Conservation (phyloP, 2,888 invertebrate genomes). For the Periphyllus acericola region DNA sequence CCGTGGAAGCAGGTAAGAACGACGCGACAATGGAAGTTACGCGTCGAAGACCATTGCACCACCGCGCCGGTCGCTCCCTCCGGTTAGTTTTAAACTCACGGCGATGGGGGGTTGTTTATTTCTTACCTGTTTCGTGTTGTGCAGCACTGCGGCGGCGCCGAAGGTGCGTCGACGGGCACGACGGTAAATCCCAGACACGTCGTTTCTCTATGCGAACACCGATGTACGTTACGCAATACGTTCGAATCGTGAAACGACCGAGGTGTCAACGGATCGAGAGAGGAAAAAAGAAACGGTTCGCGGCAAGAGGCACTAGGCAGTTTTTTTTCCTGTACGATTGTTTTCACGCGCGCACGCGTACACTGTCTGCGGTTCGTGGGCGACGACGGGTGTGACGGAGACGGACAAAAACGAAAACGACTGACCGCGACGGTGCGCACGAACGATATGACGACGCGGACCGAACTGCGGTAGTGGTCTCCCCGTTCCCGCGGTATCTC, state of each 20-base stretch:
- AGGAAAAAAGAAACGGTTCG: neutral
- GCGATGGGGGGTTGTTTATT: neutral
- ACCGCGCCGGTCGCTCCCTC: too few relatives aligned
- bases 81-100: neutral
- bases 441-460: conserved; percentile 1
- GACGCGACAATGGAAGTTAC: too few relatives aligned
- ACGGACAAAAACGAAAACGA: neutral
- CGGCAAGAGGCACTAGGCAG: neutral
- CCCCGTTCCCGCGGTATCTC: conserved; percentile 20
- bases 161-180: neutral
- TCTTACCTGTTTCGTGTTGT: neutral
- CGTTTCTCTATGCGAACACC: neutral
- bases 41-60: too few relatives aligned
- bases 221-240: neutral
- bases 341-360: conserved; percentile 14
- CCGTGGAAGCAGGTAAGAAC: too few relatives aligned
- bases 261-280: neutral
- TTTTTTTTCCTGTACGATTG: neutral
- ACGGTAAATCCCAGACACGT: neutral
- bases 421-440: neutral
- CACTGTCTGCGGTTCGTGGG: neutral
- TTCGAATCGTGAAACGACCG: neutral
- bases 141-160: too few relatives aligned
- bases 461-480: conserved; percentile 24
- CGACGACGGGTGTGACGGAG: neutral